Evolutionary conservation across 1,140 invertebrate species (phyloP).

Genomic region (Portunus trituberculatus): DNA sequence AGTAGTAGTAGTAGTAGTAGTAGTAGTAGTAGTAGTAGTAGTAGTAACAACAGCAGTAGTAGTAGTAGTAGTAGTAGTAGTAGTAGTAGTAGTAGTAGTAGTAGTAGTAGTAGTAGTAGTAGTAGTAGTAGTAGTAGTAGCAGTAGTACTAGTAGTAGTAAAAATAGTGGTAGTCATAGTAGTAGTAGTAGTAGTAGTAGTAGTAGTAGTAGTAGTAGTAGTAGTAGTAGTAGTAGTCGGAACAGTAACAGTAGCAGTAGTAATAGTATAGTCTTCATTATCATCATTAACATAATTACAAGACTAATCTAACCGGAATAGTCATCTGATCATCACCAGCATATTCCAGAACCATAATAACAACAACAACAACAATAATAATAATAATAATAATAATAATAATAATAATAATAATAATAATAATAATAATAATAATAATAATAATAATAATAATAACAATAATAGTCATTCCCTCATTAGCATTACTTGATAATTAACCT

Average conservation of each 20-base stretch:
- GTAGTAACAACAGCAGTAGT: neutral
- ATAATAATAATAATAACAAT: neutral
- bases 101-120: neutral
- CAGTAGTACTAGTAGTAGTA: conserved; percentile 40
- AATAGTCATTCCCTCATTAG: neutral
- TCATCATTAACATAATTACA: no score
- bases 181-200: conserved; percentile 47
- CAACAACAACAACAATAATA: neutral
- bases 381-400: neutral
- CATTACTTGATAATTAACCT: neutral
- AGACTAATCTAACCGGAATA: no score
- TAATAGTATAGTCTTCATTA: no score
- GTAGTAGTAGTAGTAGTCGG: neutral
- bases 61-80: neutral
- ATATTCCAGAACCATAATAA: neutral
- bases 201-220: conserved; percentile 14
- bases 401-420: neutral
- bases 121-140: conserved; percentile 18
- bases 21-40: conserved; percentile 23
- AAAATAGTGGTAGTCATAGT: conserved; percentile 35
- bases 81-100: conserved; percentile 7
- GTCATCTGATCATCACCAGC: no score
- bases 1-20: conserved; percentile 47
- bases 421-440: neutral
- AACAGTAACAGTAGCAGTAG: neutral